Conservation (phyloP, 2,113 vertebrate genomes). For the Eupsittula cactorum region DNA sequence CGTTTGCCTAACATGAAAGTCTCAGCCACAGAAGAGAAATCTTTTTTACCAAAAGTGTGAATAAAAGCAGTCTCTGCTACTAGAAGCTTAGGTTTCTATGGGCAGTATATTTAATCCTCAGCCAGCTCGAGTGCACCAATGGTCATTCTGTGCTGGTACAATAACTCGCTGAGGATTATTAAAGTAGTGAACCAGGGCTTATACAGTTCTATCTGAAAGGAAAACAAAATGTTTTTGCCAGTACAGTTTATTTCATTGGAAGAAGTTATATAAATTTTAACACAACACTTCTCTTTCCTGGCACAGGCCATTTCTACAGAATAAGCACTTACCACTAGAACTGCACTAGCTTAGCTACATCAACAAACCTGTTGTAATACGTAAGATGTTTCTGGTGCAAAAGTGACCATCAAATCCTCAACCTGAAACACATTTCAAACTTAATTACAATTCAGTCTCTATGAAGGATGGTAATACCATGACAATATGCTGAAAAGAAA, state of each 20-base stretch:
- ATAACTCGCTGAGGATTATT: slow-evolving; percentile 33
- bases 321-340: slow-evolving; percentile 13
- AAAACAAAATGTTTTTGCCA: neutral
- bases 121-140: neutral
- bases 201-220: slow-evolving; percentile 14
- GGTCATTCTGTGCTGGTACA: neutral
- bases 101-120: neutral
- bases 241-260: neutral
- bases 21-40: neutral
- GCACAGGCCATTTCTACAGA: neutral
- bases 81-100: neutral
- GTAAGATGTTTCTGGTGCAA: slow-evolving; percentile 5
- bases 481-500: neutral
- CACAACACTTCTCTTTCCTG: neutral
- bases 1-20: neutral
- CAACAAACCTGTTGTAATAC: neutral
- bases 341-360: neutral
- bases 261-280: slow-evolving; percentile 12
- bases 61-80: neutral
- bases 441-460: neutral
- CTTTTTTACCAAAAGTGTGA: neutral
- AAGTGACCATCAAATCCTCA: neutral
- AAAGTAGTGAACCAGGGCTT: neutral
- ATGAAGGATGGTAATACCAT: neutral
- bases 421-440: neutral